Evolutionary conservation across 1,140 invertebrate species (phyloP).

Genomic region (Ptiloglossa arizonensis): DNA sequence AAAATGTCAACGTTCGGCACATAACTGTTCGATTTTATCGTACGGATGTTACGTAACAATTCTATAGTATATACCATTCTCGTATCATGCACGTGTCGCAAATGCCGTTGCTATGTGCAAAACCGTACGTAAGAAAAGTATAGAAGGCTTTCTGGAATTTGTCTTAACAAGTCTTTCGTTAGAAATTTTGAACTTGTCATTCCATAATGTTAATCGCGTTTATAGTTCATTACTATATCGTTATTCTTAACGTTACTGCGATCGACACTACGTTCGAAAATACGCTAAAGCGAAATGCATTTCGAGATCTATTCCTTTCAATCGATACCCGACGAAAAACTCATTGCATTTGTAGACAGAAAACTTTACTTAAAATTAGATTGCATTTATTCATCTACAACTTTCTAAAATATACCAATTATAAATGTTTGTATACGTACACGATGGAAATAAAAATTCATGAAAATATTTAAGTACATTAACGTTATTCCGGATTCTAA

Average conservation of each 20-base stretch:
- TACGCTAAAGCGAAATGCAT: background rate
- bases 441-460: background rate
- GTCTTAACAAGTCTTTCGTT: background rate
- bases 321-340: too few relatives aligned
- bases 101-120: background rate
- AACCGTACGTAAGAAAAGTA: background rate
- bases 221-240: background rate
- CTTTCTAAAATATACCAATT: background rate
- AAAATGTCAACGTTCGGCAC: background rate
- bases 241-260: background rate
- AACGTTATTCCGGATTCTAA: too few relatives aligned
- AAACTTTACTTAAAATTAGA: background rate
- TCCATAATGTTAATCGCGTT: background rate
- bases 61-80: background rate
- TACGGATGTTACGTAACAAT: conserved; percentile 32
- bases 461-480: background rate
- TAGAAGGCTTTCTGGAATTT: background rate
- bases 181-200: background rate
- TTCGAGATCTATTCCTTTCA: background rate
- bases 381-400: background rate
- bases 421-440: too few relatives aligned
- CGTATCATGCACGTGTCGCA: conserved; percentile 11
- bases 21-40: background rate
- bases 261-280: background rate
- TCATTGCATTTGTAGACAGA: background rate